Evolutionary conservation across 1,140 invertebrate species (phyloP), one percentile per base, ranked within the genome.

Genomic region (Eupeodes corollae): DNA sequence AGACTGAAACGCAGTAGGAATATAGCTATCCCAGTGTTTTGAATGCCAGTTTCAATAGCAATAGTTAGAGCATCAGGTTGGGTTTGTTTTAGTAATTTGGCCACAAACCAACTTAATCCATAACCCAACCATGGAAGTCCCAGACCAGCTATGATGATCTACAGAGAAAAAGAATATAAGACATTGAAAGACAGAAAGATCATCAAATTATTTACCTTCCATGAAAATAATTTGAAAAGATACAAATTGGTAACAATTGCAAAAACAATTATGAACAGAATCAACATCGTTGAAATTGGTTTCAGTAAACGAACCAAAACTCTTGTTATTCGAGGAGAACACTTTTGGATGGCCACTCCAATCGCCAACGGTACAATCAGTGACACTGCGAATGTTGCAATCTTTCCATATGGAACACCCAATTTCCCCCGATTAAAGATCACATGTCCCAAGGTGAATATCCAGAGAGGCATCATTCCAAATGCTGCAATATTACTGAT

Each of bases 391-490:
- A 88, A 80, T 1, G 70, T 73, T 0, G 80, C 77, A 46, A 96
- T 90, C 30, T 82, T 82, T 3, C 53, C 48, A 66, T 91, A 95
- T 0, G 92, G 93, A 14, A 95, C 81, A n/a, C 63, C 70, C 2
- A 91, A 73, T 38, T 80, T 69, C 0, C 75, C 80, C 50, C 77
- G 73, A 1, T 72, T 66, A 58, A 89, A 86, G 9, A 93, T 80
- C 11, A 79, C 72, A 50, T 74, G 75, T 0, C 91, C 91, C 15
- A 96, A 73, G 0, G 89, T 87, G 62, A 92, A 90, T 30, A 94
- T 71, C 92, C 92, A 97, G 2, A 90, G 64, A 0, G 92, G 92
- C 77, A 97, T 92, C 74, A 93, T 85, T 88, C 87, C 82, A 64
- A 91, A 84, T 3, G 87, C 79, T 31, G 79, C 76, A 13, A 90